Evolutionary conservation across 1,140 invertebrate genomes (phyloP), one percentile per base, ranked within the genome.

Genomic region (Zaprionus nigranus): DNA sequence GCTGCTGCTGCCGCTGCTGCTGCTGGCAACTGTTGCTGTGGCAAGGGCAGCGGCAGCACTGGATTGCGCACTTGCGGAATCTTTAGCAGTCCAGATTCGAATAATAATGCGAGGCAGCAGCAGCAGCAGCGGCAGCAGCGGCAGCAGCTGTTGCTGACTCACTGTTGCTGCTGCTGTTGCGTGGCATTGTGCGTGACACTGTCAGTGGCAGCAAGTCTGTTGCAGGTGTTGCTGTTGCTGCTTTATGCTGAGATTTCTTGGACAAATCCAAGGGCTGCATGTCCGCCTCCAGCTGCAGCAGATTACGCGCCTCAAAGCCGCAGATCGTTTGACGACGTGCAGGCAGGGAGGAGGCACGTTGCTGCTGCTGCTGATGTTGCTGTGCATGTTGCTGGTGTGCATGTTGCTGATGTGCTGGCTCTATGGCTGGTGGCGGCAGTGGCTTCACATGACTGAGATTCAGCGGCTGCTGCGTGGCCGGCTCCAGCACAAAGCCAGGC

Each of bases 261-360:
- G 91, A 92, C 22, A 92, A 46, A 65, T 92, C 91, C 53, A 92
- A 46, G 0, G 91, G 91, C 26, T 92, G 82, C 90, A 91, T 91
- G 12, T 92, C 91, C n/a, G n/a, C n/a, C 2, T 92, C 87, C 49
- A 82, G 26, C 5, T 73, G 66, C 2, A 81, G 22, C 24, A 92
- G 43, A 56, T 92, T 90, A 7, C 91, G 63, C 5, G 80, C 84
- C 69, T 92, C 91, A 28, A 92, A 92, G n/a, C 91, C 91, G 28
- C 91, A 90, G 20, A 92, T 92, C 2, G 91, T 92, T 75, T 92
- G 91, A 59, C 91, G 36, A 51, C 91, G 72, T 6, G 80, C 73
- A 1, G 91, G 91, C 59, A 91, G 63, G 34, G 71, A 70, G 2
- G 76, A 24, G 3, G 49, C 12, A 2, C 85, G 76, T n/a, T 75